Evolutionary conservation across 1,140 invertebrate genomes (phyloP), one percentile per base, ranked within the genome.

Genomic region (Teleopsis dalmanni): DNA sequence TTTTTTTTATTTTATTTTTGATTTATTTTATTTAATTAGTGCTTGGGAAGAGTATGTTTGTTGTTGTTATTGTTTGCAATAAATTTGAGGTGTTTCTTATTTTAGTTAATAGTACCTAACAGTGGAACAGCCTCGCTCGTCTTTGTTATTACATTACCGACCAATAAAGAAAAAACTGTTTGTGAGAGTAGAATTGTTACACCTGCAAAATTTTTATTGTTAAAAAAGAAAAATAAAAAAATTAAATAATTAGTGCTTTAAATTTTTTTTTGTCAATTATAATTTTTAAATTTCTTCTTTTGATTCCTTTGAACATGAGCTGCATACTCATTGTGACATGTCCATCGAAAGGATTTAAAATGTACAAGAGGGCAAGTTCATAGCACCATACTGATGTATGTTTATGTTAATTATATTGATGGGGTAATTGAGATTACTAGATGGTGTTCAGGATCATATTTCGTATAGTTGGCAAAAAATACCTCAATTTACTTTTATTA

Each of bases 181-280:
- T 98, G 86, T 71, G 95, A 97, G 76, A 98, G 90, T 75, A 98
- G 87, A 79, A 98, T 97, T 77, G 93, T 98, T 73, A 98, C 91
- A 86, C 91, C 93, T 96, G 88, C 26, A 52, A 52, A 26, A 46
- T 48, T 43, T 48, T 40, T 40, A 31, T 7, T 37, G 23, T 49
- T 42, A 35, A 42, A 49, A 14, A 41, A 49, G 10, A 26, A 11
- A 43, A 21, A 18, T 6, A 18, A 44, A 44, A 44, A 29, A 29
- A 44, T 29, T 4, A 19, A 14, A 22, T 22, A 4, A 4, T n/a
- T 44, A 4, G n/a, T 29, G 11, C 22, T 18, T 16, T 7, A 37
- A 16, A 16, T 13, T 22, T 40, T 5, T 7, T 40, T 40, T 40
- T 7, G 37, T 5, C 19, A 3, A 5, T 3, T 19, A 42, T 26